phyloP scores from a whole-genome alignment of 2,113 vertebrate species.

The Anas platyrhynchos region DNA sequence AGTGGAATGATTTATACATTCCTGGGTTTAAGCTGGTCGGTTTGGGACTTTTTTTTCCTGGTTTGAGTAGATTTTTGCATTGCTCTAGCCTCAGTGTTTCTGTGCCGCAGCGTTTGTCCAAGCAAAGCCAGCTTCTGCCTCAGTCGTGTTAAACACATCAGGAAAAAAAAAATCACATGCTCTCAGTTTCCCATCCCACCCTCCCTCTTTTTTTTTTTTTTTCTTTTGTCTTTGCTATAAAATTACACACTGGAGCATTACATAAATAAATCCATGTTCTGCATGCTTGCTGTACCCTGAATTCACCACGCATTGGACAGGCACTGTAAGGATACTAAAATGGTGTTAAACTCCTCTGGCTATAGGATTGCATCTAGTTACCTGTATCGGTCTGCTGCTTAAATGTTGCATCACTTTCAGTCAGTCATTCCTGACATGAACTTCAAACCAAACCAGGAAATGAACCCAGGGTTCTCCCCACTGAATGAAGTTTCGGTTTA shows the following conservation, averaged over 20 bases:
- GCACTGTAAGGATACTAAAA: neutral
- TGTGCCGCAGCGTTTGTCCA: neutral
- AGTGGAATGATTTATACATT: slow-evolving; percentile 20
- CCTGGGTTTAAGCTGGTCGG: neutral
- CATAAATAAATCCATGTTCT: neutral
- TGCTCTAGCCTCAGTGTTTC: neutral
- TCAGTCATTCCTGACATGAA: neutral
- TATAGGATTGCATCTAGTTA: neutral
- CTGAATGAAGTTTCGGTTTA: neutral
- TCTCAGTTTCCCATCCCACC: neutral
- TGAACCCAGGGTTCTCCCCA: neutral
- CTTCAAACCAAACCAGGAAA: slow-evolving; percentile 2
- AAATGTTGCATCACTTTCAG: neutral
- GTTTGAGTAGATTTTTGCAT: neutral
- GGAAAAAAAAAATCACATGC: neutral
- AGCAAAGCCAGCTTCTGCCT: neutral
- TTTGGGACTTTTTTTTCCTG: neutral
- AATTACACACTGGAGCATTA: neutral
- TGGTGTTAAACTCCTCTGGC: neutral
- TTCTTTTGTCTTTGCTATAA: neutral
- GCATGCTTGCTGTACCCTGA: neutral
- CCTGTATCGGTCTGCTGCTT: neutral
- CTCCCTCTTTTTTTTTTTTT: neutral
- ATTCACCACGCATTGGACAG: neutral
- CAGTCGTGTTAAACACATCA: neutral